Conservation (phyloP, 2,888 invertebrate species). For the Cephonodes hylas region DNA sequence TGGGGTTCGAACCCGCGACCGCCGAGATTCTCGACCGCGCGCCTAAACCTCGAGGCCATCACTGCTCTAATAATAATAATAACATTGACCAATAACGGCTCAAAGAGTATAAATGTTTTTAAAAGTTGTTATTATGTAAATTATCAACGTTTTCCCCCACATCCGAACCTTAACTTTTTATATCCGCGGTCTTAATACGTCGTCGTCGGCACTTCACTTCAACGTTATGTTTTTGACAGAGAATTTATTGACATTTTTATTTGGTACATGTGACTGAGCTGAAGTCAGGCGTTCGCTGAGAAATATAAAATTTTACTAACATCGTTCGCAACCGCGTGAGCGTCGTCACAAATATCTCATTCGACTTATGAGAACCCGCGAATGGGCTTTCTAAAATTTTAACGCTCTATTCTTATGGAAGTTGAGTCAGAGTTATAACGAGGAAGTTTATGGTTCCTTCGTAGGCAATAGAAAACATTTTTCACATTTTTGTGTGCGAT, state of each 20-base stretch:
- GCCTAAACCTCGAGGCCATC: too few species aligned
- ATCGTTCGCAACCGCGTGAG: background rate
- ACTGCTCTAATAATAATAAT: too few species aligned
- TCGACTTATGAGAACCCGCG: background rate
- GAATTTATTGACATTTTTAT: constrained; percentile 9
- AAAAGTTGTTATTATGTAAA: background rate
- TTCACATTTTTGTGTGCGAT: too few species aligned
- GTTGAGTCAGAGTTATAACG: too few species aligned
- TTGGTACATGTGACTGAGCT: background rate
- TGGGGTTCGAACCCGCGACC: too few species aligned
- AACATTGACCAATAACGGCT: background rate
- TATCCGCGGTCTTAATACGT: background rate
- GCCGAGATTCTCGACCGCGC: too few species aligned
- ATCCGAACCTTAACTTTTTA: background rate
- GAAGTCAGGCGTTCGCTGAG: background rate
- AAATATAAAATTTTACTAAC: constrained; percentile 8
- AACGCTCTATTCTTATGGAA: too few species aligned
- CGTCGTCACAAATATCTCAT: background rate
- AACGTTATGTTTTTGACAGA: background rate
- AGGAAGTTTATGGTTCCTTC: too few species aligned
- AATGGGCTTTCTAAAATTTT: too few species aligned
- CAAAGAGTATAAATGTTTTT: background rate
- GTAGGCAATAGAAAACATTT: too few species aligned
- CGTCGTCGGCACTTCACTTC: background rate
- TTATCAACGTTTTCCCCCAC: background rate